These are phyloP conservation scores for Laspeyria flexula DNA, from an alignment of 2,888 invertebrate genomes.

Conservation along the genomic window DNA sequence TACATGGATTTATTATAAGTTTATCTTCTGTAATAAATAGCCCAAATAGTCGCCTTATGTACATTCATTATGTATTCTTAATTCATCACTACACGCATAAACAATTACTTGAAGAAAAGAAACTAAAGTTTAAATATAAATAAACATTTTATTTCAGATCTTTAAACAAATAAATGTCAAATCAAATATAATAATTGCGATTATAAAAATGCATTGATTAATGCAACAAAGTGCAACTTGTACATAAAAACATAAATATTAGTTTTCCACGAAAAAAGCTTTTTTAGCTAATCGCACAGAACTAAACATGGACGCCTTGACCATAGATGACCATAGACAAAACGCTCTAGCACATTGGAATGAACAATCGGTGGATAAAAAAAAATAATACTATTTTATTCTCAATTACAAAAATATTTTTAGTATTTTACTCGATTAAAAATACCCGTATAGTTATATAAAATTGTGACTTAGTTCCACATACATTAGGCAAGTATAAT, in stretches of 20 bases:
- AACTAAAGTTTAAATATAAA: slow-evolving; percentile 37
- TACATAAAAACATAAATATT: slow-evolving; percentile 39
- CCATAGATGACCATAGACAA: slow-evolving; percentile 38
- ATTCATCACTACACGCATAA: too few species aligned
- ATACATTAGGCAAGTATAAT: slow-evolving; percentile 29
- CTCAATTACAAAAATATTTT: slow-evolving; percentile 41
- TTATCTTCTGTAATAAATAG: too few species aligned
- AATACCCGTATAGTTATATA: slow-evolving; percentile 42
- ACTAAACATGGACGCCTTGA: slow-evolving; percentile 39
- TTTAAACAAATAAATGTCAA: slow-evolving; percentile 57
- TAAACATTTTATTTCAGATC: slow-evolving; percentile 73
- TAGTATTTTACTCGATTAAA: slow-evolving; percentile 38
- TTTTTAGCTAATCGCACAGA: slow-evolving; percentile 54
- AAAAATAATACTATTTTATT: slow-evolving; percentile 41
- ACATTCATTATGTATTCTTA: too few species aligned
- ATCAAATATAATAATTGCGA: slow-evolving; percentile 45
- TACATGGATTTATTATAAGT: too few species aligned
- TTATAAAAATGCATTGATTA: slow-evolving; percentile 71
- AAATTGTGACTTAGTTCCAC: slow-evolving; percentile 43
- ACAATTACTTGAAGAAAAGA: too few species aligned
- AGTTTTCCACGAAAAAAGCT: slow-evolving; percentile 38
- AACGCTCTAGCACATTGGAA: slow-evolving; percentile 51
- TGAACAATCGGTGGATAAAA: slow-evolving; percentile 58
- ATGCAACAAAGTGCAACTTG: slow-evolving; percentile 60
- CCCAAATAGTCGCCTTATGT: too few species aligned